These are phyloP conservation scores for Cenopis cana DNA, from an alignment of 2,888 invertebrate species.

Conservation along the genomic window DNA sequence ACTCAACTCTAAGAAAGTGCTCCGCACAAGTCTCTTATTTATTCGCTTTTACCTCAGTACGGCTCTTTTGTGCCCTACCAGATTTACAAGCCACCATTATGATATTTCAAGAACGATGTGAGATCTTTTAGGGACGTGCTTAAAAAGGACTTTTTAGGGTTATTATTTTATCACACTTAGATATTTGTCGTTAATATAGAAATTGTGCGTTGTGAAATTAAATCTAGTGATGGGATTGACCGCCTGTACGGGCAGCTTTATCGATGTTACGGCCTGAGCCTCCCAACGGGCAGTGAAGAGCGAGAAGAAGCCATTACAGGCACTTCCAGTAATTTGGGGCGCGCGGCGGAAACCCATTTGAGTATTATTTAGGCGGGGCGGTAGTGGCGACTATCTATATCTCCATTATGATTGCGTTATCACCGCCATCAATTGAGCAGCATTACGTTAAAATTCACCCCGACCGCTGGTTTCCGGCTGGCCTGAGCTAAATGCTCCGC, in stretches of 20 bases:
- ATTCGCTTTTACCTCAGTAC: conserved; percentile 78
- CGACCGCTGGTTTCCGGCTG: conserved; percentile 72
- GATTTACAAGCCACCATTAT: conserved; percentile 69
- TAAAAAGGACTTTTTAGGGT: conserved; percentile 13
- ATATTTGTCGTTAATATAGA: neutral
- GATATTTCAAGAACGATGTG: conserved; percentile 50
- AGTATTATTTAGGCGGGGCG: conserved; percentile 62
- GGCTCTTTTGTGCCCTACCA: conserved; percentile 73
- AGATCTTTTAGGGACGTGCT: conserved; percentile 27
- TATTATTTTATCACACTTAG: neutral
- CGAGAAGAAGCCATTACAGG: conserved; percentile 62
- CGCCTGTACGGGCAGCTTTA: conserved; percentile 21
- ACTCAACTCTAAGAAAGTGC: conserved; percentile 79
- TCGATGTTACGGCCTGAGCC: conserved; percentile 54
- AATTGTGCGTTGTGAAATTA: neutral
- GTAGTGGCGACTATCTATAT: conserved; percentile 59
- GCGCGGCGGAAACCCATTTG: conserved; percentile 67
- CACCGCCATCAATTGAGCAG: conserved; percentile 77
- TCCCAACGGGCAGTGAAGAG: conserved; percentile 49
- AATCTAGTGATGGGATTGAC: conserved; percentile 12
- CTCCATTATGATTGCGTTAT: conserved; percentile 72
- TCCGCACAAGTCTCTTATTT: conserved; percentile 81
- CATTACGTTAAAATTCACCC: conserved; percentile 79
- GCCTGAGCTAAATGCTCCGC: conserved; percentile 55
- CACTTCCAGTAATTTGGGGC: conserved; percentile 60